Base-by-base conservation (phyloP, 2,888 invertebrate genomes). In the Nomada ferruginata region DNA sequence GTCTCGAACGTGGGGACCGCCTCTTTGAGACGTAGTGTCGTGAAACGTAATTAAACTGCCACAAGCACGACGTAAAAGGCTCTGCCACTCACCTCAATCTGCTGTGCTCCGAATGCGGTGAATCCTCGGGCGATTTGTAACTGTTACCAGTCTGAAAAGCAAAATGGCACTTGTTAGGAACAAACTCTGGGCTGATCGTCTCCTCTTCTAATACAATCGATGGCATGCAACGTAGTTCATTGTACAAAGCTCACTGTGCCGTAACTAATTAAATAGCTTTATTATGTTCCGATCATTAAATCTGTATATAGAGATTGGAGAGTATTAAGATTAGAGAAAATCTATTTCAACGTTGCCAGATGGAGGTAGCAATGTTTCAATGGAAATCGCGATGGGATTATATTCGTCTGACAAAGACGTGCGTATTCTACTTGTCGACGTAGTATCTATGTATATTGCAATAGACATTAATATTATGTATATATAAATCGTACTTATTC, bases 71-170 rank as follows among this genome's bases (percentile, higher is more conserved):
- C 20, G 47, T 42, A 76, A 70, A 68, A 59, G 68, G 66, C 68
- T 83, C 36, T 36, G 70, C 29, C 52, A 83, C 91, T 91, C 79
- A 92, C 92, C 92, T 92, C 78, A 92, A 82, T 84, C 92, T 92
- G 78, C 79, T 88, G 81, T 91, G 90, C 75, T 92, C 92, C 75
- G 89, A 87, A 68, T 91, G 91, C 57, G 92, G 91, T 52, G 92
- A 92, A 57, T 86, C 91, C 84, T 92, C 92, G 59, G 91, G 90
- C 68, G 92, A 91, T 82, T 91, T 92, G 84, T 91, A 92, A 78
- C 87, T 90, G 88, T 90, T 91, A 72, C 90, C 92, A 73, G 91
- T 87, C 92, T 92, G 91, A 26, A 92, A 92, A 85, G 89, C 47
- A 85, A 79, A 86, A 76, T 20, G 63, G 47, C 44, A 73, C 61